Conservation (phyloP, 2,797 vertebrate species). For the Microchirus variegatus region DNA sequence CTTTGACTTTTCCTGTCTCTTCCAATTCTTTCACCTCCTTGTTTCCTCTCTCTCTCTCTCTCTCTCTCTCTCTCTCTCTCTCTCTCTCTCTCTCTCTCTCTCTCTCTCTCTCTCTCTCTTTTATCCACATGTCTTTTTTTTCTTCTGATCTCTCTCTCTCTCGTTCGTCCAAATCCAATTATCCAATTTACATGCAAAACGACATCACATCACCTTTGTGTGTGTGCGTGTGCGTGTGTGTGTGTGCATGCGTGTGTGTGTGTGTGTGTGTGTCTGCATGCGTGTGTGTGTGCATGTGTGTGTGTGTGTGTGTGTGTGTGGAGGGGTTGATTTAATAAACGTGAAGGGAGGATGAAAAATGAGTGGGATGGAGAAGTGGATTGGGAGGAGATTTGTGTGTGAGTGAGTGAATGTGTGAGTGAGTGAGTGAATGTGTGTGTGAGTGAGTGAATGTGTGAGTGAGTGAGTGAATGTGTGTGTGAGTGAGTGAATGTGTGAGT, state of each 20-base stretch:
- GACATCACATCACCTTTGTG: too few species aligned
- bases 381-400: background rate
- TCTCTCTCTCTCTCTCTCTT: too few species aligned
- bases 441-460: too few species aligned
- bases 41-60: too few species aligned
- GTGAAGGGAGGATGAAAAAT: too few species aligned
- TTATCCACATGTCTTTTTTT: too few species aligned
- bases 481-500: too few species aligned
- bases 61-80: background rate
- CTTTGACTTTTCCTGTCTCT: conserved; percentile 7
- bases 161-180: background rate
- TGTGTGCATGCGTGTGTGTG: background rate
- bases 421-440: background rate
- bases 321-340: too few species aligned
- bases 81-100: background rate
- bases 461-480: too few species aligned
- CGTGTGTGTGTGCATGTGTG: background rate
- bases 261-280: background rate
- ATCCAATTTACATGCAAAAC: too few species aligned
- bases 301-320: background rate
- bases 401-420: background rate
- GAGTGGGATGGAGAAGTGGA: too few species aligned
- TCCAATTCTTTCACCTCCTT: background rate
- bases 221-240: background rate
- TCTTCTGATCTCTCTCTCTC: background rate